Percentiles rank a stretch among this genome's conserved stretches.
Conservation (phyloP, 2,113 vertebrate genomes). For the Thalassoma bifasciatum region DNA sequence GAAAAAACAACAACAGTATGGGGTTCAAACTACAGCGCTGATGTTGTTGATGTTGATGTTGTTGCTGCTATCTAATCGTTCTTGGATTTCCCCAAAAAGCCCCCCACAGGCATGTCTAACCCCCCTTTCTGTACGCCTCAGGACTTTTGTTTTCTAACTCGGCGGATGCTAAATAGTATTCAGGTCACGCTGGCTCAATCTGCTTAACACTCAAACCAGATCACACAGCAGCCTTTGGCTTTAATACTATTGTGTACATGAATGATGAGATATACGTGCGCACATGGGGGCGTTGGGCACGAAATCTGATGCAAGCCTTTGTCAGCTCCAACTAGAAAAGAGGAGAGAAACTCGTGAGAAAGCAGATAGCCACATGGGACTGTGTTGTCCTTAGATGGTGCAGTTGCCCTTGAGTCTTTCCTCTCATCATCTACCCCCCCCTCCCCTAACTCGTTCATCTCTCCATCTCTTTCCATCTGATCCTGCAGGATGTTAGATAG, state of each 20-base stretch:
- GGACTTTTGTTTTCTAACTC: conserved; percentile 70
- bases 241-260: conserved; percentile 60
- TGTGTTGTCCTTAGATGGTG: conserved; percentile 63
- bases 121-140: conserved; percentile 18
- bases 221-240: conserved; percentile 57
- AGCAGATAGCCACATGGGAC: conserved; percentile 67
- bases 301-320: conserved; percentile 48
- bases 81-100: conserved; percentile 16
- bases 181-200: conserved; percentile 69
- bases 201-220: conserved; percentile 66
- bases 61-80: conserved; percentile 35
- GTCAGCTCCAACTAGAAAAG: conserved; percentile 36
- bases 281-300: background rate
- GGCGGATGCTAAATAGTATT: conserved; percentile 65
- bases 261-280: conserved; percentile 37
- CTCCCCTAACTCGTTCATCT: conserved; percentile 4
- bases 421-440: conserved; percentile 27
- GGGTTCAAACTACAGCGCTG: background rate
- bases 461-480: conserved; percentile 62
- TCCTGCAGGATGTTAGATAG: conserved; percentile 71
- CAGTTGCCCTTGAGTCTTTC: conserved; percentile 71
- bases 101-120: background rate
- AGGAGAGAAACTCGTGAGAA: conserved; percentile 23
- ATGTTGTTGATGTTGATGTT: conserved; percentile 26
- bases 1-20: conserved; percentile 10